Base-by-base conservation (phyloP, 2,797 vertebrate genomes). In the Atherinosoma microstoma region DNA sequence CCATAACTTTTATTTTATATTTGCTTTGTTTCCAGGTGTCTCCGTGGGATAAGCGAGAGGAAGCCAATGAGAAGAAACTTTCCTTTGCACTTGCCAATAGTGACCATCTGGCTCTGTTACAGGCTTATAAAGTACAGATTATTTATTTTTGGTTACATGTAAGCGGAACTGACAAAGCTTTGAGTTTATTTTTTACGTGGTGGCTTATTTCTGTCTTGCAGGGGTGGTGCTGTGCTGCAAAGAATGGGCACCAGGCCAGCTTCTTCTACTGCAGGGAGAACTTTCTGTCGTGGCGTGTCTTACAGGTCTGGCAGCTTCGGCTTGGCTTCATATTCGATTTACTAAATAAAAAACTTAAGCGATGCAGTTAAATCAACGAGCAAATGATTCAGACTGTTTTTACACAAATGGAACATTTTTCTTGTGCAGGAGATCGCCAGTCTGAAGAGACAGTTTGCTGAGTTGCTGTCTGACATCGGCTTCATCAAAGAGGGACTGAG, bases 1-100 rank as follows among this genome's bases (percentile, higher is more conserved):
- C 3, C 30, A 32, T 32, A 32, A 32, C 11, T 6, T 49, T 49
- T 10, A 20, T 49, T 49, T 9, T 70, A 3, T 36, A 36, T 35
- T 42, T 70, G 27, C 1, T 58, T 4, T 30, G 22, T 34, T 63
- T 79, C 24, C 74, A 99, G 98, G 96, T 99, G 67, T 98, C 97
- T 85, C 98, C 98, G 0, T 99, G 98, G 98, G 97, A 99, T 92
- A 99, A 97, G 86, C 95, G 96, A 75, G 96, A 99, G 63, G 97
- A 97, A 88, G 98, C 98, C 58, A 98, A 96, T 84, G 95, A 96
- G 84, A 98, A 96, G 91, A 99, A 99, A 89, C 68, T 95, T 76
- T 95, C 94, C 74, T 99, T 98, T 92, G 96, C 97, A 29, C 76
- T 97, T 36, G 97, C 95, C 61, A 98, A 94, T 83, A 99, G 98